Percentiles rank a stretch among this genome's conserved stretches.
phyloP scores from a whole-genome alignment of 2,113 vertebrate genomes.

The Antidorcas marsupialis region DNA sequence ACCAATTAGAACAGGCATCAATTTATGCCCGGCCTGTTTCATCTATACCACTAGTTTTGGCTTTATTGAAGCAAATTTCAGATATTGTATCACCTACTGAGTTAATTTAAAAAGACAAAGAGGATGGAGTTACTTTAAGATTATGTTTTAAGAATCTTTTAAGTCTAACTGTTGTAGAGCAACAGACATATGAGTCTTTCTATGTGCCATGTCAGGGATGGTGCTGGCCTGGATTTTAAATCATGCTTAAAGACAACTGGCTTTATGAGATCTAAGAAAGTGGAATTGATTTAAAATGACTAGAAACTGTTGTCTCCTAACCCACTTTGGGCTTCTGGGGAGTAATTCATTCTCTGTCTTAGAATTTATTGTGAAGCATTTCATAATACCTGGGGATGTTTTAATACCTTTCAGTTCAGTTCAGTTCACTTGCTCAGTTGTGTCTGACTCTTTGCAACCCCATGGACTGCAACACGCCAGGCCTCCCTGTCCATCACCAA shows the following conservation, averaged over 20 bases:
- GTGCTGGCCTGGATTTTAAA: background rate
- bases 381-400: background rate
- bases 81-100: background rate
- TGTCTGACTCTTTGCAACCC: fast-evolving
- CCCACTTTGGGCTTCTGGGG: background rate
- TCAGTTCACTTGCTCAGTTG: background rate
- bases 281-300: background rate
- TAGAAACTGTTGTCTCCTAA: background rate
- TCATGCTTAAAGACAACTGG: background rate
- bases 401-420: background rate
- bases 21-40: background rate
- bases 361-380: background rate
- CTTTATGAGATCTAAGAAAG: background rate
- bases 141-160: background rate
- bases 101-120: background rate
- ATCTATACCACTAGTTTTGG: background rate
- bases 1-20: background rate
- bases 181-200: background rate
- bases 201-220: background rate
- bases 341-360: background rate
- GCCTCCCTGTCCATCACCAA: background rate
- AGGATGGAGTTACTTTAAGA: background rate
- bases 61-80: background rate
- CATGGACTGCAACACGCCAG: background rate
- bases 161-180: background rate